These are phyloP conservation scores for Heterotilapia buettikoferi DNA, from an alignment of 2,113 vertebrate genomes.

Conservation along the genomic window DNA sequence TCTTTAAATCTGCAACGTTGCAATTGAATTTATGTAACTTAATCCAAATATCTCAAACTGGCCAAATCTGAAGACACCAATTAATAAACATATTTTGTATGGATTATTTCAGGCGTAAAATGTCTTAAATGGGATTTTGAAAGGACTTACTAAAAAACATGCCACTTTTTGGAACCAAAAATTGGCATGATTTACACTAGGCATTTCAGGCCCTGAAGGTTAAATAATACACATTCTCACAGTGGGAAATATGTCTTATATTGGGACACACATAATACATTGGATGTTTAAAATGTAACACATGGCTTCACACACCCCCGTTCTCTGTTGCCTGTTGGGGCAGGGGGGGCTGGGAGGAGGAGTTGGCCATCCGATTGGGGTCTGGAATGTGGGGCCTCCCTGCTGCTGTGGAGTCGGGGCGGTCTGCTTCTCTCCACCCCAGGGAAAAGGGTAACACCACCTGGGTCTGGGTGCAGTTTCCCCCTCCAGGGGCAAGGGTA, in stretches of 20 bases:
- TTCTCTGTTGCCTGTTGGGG: too few species aligned
- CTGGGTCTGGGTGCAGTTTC: too few species aligned
- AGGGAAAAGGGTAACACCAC: too few species aligned
- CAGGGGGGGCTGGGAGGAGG: too few species aligned
- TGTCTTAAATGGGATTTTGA: background rate
- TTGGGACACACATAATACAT: background rate
- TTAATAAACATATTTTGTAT: background rate
- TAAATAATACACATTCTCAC: background rate
- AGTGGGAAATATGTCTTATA: background rate
- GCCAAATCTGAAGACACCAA: background rate
- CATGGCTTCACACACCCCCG: too few species aligned
- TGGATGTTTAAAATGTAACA: background rate
- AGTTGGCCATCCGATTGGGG: too few species aligned
- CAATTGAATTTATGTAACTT: background rate
- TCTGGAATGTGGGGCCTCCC: too few species aligned
- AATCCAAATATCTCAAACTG: background rate
- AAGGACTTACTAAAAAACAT: background rate
- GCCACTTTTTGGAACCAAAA: background rate
- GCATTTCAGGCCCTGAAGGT: background rate
- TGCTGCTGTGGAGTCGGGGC: too few species aligned
- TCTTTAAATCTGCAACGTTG: background rate
- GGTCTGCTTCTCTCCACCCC: too few species aligned
- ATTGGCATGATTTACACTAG: background rate
- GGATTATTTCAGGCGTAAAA: background rate
- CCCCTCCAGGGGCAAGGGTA: too few species aligned